Evolutionary conservation across 2,113 vertebrate genomes (phyloP).

Genomic region (Entelurus aequoreus): DNA sequence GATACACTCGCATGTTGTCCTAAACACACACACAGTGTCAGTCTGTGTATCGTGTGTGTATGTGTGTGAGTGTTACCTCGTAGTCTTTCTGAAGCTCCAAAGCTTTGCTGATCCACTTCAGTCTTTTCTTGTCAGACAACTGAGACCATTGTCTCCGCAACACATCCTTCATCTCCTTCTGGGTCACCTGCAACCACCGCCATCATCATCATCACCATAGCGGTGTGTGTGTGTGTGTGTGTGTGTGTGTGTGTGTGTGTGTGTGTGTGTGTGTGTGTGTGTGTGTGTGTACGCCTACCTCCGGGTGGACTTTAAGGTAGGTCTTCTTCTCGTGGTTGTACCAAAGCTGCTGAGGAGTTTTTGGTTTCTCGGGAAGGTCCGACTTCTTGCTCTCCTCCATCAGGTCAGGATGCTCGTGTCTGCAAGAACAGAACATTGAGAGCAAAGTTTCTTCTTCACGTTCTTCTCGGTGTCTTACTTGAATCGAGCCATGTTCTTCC

Average conservation of each 20-base stretch:
- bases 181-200: constrained; percentile 63
- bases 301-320: constrained; percentile 76
- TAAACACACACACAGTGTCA: constrained; percentile 21
- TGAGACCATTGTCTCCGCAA: constrained; percentile 78
- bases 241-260: too few relatives aligned
- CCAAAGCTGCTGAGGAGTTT: constrained; percentile 79
- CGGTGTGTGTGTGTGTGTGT: too few relatives aligned
- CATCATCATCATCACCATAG: not conserved
- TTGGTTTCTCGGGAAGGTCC: constrained; percentile 75
- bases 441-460: not conserved
- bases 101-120: constrained; percentile 81
- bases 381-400: constrained; percentile 76
- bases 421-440: constrained; percentile 18
- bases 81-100: constrained; percentile 78
- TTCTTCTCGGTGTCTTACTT: constrained; percentile 52
- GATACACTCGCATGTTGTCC: constrained; percentile 69
- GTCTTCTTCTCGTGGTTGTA: constrained; percentile 80
- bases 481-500: constrained; percentile 78
- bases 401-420: constrained; percentile 74
- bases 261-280: not conserved
- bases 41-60: not conserved
- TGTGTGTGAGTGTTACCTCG: constrained; percentile 51
- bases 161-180: constrained; percentile 77
- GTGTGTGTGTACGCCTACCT: constrained; percentile 40
- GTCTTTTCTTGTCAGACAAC: constrained; percentile 73